These are phyloP conservation scores for Pristionchus fissidentatus DNA, from an alignment of 2,888 invertebrate species.

Conservation along the genomic window DNA sequence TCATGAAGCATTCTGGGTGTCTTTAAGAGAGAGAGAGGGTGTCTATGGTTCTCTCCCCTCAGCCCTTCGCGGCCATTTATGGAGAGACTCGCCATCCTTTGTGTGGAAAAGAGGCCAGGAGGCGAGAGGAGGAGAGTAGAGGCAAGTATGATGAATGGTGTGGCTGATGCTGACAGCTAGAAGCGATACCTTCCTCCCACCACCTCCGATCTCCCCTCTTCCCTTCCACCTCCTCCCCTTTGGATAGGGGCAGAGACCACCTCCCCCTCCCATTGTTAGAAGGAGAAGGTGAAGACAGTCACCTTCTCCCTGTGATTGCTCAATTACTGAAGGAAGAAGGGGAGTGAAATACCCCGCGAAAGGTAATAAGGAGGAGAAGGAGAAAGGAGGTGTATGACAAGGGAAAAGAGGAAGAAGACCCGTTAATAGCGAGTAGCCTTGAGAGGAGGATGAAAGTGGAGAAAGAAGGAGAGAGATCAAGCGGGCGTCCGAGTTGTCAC, in stretches of 20 bases:
- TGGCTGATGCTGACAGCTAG: conserved; percentile 30
- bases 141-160: conserved; percentile 41
- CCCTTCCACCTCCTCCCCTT: not conserved
- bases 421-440: conserved; percentile 35
- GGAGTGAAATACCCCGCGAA: not conserved
- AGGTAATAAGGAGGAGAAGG: conserved; percentile 33
- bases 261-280: not conserved
- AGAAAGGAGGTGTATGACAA: too few relatives aligned
- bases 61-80: conserved; percentile 18
- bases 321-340: not conserved
- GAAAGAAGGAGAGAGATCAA: not conserved
- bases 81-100: conserved; percentile 21
- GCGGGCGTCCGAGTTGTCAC: not conserved
- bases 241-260: not conserved
- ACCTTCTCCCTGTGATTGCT: not conserved
- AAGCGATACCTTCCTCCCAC: conserved; percentile 18
- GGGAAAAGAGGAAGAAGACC: conserved; percentile 42
- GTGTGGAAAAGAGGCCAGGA: conserved; percentile 26
- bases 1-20: too few relatives aligned
- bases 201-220: not conserved
- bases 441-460: conserved; percentile 25
- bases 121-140: not conserved
- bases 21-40: too few relatives aligned
- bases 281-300: not conserved
- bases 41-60: not conserved